phyloP scores from a whole-genome alignment of 2,113 vertebrate species.

The Alligator sinensis region DNA sequence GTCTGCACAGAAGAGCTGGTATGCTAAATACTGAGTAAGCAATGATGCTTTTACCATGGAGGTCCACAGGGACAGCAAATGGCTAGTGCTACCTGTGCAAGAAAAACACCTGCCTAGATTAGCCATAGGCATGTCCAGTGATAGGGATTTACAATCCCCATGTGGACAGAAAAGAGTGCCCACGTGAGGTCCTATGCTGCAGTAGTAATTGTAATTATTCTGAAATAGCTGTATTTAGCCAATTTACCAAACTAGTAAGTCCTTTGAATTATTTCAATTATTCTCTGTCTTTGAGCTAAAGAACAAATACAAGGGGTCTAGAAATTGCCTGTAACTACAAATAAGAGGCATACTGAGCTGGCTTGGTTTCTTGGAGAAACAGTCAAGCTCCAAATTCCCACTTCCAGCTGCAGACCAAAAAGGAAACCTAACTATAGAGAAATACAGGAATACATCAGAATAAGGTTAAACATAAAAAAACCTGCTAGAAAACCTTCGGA shows the following conservation, averaged over 20 bases:
- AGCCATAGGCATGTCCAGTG: too few species aligned
- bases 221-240: background rate
- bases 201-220: background rate
- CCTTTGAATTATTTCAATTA: background rate
- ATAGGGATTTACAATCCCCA: too few species aligned
- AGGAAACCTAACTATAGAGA: background rate
- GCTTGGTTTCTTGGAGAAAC: background rate
- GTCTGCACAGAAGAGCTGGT: too few species aligned
- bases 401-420: background rate
- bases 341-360: background rate
- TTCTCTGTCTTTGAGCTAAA: background rate
- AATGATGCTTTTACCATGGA: too few species aligned
- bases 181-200: background rate
- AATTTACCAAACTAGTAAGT: background rate
- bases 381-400: background rate
- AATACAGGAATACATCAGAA: background rate
- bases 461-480: background rate
- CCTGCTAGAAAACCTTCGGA: background rate
- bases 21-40: too few species aligned
- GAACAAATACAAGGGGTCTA: background rate
- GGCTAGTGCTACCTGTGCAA: too few species aligned
- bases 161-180: background rate
- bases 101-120: too few species aligned
- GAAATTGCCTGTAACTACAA: background rate
- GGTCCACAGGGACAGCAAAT: background rate